These are phyloP conservation scores for Caenorhabditis panamensis DNA, from an alignment of 2,888 invertebrate genomes.

Conservation along the genomic window DNA sequence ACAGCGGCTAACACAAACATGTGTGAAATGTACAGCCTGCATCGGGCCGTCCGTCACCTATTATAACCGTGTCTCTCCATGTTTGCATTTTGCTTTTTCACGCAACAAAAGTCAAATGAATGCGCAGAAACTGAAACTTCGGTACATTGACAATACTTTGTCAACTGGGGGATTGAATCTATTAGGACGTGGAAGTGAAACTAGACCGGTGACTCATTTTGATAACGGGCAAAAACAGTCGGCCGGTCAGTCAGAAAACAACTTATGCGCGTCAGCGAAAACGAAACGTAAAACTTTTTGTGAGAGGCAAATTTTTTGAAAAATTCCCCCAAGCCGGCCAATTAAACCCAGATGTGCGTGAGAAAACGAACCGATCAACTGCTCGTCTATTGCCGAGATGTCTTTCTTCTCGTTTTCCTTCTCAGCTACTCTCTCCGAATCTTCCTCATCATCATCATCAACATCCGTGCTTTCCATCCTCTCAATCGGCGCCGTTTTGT, in stretches of 20 bases:
- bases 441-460: slow-evolving; percentile 17
- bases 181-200: not conserved
- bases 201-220: slow-evolving; percentile 1
- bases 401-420: slow-evolving; percentile 47
- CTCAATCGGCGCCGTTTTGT: slow-evolving; percentile 50
- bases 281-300: not conserved
- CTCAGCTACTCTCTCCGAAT: slow-evolving; percentile 17
- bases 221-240: slow-evolving; percentile 1
- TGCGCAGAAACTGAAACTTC: slow-evolving; percentile 6
- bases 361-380: slow-evolving; percentile 43
- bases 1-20: slow-evolving; percentile 50
- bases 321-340: not conserved
- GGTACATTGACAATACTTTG: not conserved
- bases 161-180: not conserved
- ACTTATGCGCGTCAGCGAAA: not conserved
- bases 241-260: not conserved
- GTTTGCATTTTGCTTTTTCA: slow-evolving; percentile 19
- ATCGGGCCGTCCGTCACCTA: slow-evolving; percentile 22
- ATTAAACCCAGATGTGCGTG: slow-evolving; percentile 48
- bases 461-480: slow-evolving; percentile 48
- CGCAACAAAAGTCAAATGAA: slow-evolving; percentile 1
- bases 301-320: not conserved
- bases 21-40: slow-evolving; percentile 31
- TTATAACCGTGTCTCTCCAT: slow-evolving; percentile 34
- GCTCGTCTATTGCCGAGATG: slow-evolving; percentile 29